phyloP scores from a whole-genome alignment of 2,113 vertebrate genomes.

The Callochromis pleurospilus region DNA sequence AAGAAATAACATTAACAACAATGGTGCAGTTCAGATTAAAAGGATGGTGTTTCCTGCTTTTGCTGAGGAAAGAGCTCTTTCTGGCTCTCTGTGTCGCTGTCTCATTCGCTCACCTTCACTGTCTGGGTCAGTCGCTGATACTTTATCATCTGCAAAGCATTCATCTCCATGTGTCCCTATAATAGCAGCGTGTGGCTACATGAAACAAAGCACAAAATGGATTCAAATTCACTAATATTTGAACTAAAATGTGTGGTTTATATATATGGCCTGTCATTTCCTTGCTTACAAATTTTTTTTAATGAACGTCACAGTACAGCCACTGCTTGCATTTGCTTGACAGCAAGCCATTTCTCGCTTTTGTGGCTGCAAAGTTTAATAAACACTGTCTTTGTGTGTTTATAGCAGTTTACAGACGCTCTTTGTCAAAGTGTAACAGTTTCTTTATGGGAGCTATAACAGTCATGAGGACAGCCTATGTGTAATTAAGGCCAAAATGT shows the following conservation, averaged over 20 bases:
- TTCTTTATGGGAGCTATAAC: conserved; percentile 3
- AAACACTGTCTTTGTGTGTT: conserved; percentile 25
- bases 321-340: conserved; percentile 11
- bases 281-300: neutral
- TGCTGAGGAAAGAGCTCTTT: neutral
- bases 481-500: neutral
- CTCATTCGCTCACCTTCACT: neutral
- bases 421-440: neutral
- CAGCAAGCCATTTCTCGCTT: conserved; percentile 12
- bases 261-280: neutral
- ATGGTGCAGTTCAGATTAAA: neutral
- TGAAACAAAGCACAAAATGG: neutral
- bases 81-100: neutral
- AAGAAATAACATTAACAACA: neutral
- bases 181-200: neutral
- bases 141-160: conserved; percentile 19
- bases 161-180: neutral
- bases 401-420: neutral
- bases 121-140: conserved; percentile 3
- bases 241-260: neutral
- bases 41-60: neutral
- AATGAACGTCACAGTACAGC: neutral
- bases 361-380: conserved; percentile 27
- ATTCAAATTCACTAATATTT: neutral
- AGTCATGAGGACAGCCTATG: neutral